Conservation (phyloP, 2,888 invertebrate genomes). For the Argyresthia albistria region DNA sequence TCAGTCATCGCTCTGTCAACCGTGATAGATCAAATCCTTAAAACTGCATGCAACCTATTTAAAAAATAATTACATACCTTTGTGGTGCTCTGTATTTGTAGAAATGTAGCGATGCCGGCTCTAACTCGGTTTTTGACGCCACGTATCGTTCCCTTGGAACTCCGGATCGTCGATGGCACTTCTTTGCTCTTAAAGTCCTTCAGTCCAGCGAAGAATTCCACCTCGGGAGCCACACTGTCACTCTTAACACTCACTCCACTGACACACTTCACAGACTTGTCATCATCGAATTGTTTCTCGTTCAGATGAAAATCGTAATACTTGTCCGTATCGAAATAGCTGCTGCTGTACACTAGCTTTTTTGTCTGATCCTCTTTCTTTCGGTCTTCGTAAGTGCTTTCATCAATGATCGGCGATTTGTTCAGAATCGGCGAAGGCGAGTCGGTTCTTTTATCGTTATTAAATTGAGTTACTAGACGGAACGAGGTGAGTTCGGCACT, state of each 20-base stretch:
- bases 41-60: no score
- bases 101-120: slow-evolving; percentile 95
- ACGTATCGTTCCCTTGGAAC: slow-evolving; percentile 92
- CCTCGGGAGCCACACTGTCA: slow-evolving; percentile 57
- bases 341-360: slow-evolving; percentile 59
- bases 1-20: no score
- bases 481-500: slow-evolving; percentile 64
- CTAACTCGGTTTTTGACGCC: slow-evolving; percentile 95
- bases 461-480: slow-evolving; percentile 65
- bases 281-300: slow-evolving; percentile 74
- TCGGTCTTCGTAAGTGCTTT: slow-evolving; percentile 79
- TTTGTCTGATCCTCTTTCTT: slow-evolving; percentile 64
- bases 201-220: slow-evolving; percentile 85
- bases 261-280: slow-evolving; percentile 49
- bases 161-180: slow-evolving; percentile 85
- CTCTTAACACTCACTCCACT: slow-evolving; percentile 48
- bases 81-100: slow-evolving; percentile 83
- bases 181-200: slow-evolving; percentile 78
- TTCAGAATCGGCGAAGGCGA: slow-evolving; percentile 33
- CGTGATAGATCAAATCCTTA: no score
- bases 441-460: slow-evolving; percentile 30
- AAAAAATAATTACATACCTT: slow-evolving; percentile 76
- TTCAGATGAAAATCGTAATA: slow-evolving; percentile 88
- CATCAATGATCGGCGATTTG: slow-evolving; percentile 69
- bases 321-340: slow-evolving; percentile 82